Evolutionary conservation across 2,888 invertebrate genomes (phyloP).

Genomic region (Rotaria socialis): DNA sequence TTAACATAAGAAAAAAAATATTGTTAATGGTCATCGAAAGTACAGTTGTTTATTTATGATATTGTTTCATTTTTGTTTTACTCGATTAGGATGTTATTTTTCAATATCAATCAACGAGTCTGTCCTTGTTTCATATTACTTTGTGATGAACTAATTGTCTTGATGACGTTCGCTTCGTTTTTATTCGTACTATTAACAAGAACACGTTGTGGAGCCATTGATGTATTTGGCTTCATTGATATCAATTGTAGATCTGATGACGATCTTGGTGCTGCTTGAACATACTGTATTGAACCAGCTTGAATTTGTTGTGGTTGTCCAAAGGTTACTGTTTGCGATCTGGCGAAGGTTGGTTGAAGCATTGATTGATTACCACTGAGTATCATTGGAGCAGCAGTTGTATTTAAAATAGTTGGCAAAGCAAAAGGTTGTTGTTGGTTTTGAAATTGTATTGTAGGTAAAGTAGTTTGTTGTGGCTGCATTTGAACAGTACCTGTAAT

Average conservation of each 20-base stretch:
- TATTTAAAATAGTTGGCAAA: background rate
- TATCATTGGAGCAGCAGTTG: background rate
- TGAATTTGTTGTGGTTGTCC: background rate
- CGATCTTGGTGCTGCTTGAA: background rate
- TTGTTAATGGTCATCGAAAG: no score
- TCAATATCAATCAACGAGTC: background rate
- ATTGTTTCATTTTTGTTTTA: no score
- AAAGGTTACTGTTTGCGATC: background rate
- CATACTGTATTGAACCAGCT: background rate
- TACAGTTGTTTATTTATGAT: no score
- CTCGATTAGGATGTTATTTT: no score
- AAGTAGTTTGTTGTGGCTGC: background rate
- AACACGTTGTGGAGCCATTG: background rate
- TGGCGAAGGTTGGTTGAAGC: background rate
- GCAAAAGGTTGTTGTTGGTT: background rate
- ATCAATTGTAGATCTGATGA: background rate
- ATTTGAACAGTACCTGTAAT: background rate
- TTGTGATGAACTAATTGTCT: no score
- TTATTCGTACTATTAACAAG: background rate
- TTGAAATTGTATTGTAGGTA: slow-evolving; percentile 14
- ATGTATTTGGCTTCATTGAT: background rate
- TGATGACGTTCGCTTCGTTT: background rate
- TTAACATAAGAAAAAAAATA: no score
- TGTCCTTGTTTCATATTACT: background rate
- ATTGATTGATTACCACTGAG: background rate